Evolutionary conservation across 2,888 invertebrate genomes (phyloP).

Genomic region (Drosophila meridionalis): DNA sequence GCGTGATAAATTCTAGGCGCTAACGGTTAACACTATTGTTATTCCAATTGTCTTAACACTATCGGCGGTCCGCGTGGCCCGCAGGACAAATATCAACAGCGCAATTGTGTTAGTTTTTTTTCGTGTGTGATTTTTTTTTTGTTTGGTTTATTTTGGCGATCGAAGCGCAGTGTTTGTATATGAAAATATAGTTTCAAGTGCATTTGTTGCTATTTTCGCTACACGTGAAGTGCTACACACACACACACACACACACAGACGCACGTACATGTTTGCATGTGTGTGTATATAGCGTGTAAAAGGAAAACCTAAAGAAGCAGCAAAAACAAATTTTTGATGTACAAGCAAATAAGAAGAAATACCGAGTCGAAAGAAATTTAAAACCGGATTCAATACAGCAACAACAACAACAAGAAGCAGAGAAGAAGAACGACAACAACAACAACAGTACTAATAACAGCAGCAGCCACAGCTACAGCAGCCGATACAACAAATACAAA

Average conservation of each 20-base stretch:
- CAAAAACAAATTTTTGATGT: constrained; percentile 48
- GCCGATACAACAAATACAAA: constrained; percentile 35
- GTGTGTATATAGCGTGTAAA: constrained; percentile 38
- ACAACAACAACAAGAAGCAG: constrained; percentile 24
- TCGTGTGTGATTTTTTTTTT: constrained; percentile 26
- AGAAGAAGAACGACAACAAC: constrained; percentile 27
- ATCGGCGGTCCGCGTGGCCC: constrained; percentile 29
- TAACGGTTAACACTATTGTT: constrained; percentile 16
- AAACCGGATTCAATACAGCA: constrained; percentile 73
- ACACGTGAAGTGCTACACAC: constrained; percentile 36
- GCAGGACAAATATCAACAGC: constrained; percentile 37
- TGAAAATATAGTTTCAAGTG: constrained; percentile 40
- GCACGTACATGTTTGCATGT: neutral
- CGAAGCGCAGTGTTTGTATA: constrained; percentile 21
- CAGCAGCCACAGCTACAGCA: constrained; percentile 30
- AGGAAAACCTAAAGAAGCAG: constrained; percentile 43
- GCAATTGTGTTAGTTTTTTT: constrained; percentile 24
- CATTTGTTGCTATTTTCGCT: constrained; percentile 34
- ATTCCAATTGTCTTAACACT: constrained; percentile 17
- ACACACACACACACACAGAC: constrained; percentile 7
- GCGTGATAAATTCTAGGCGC: constrained; percentile 33
- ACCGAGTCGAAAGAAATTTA: constrained; percentile 73
- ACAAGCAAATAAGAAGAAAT: constrained; percentile 59
- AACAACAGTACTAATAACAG: constrained; percentile 9
- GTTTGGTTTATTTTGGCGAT: constrained; percentile 25